phyloP scores from a whole-genome alignment of 2,797 vertebrate genomes.

The Gephyroberyx darwinii region DNA sequence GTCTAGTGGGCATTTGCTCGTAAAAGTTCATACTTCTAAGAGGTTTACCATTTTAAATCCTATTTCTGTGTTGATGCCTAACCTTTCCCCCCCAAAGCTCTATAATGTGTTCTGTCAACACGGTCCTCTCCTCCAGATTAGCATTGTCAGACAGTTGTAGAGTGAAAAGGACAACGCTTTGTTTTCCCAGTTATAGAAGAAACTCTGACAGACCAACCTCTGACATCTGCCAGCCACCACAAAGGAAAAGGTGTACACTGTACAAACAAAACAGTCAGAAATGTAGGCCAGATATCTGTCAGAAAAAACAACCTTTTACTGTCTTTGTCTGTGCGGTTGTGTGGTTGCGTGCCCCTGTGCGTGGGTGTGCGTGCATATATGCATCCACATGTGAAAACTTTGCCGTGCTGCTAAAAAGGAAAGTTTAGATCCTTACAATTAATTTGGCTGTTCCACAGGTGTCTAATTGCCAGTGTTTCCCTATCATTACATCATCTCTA shows the following conservation, averaged over 20 bases:
- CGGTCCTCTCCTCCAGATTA: constrained; percentile 56
- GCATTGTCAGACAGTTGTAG: constrained; percentile 55
- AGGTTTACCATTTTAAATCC: constrained; percentile 74
- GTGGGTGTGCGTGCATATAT: background rate
- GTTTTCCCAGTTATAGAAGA: constrained; percentile 43
- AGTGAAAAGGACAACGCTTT: constrained; percentile 59
- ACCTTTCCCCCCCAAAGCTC: constrained; percentile 69
- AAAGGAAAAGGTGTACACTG: constrained; percentile 8
- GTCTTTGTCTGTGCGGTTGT: background rate
- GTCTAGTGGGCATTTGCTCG: constrained; percentile 51
- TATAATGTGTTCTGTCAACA: constrained; percentile 71
- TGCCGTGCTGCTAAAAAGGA: background rate
- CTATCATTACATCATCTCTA: constrained; percentile 71
- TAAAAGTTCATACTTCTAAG: constrained; percentile 71
- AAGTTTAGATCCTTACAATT: constrained; percentile 32
- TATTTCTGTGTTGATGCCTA: constrained; percentile 67
- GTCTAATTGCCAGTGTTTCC: constrained; percentile 74
- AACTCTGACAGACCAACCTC: constrained; percentile 44
- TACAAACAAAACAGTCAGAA: constrained; percentile 12
- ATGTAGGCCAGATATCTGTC: constrained; percentile 8
- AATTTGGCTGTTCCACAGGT: constrained; percentile 61
- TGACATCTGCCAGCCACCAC: constrained; percentile 37
- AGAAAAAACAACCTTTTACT: constrained; percentile 3
- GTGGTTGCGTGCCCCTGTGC: background rate
- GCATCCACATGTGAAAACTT: constrained; percentile 10